Conservation (phyloP, 2,797 vertebrate species). For the Calcarius lapponicus region DNA sequence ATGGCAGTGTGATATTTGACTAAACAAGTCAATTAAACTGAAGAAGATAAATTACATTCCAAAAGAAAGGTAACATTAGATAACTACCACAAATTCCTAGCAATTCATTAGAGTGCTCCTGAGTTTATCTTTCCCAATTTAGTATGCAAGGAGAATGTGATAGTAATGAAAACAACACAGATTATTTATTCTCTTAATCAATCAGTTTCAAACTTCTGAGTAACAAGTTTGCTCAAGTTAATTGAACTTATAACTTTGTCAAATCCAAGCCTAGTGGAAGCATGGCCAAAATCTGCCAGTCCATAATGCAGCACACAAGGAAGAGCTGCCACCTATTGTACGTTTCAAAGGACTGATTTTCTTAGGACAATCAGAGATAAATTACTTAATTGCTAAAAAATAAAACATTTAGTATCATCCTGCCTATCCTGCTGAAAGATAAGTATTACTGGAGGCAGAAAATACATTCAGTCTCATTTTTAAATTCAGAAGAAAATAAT, state of each 20-base stretch:
- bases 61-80: conserved; percentile 39
- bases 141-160: conserved; percentile 24
- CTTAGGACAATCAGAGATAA: neutral
- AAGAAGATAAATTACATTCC: conserved; percentile 52
- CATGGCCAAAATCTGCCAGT: neutral
- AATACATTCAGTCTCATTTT: neutral
- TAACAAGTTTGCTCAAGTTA: conserved; percentile 44
- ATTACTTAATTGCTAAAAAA: neutral
- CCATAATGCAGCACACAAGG: neutral
- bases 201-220: conserved; percentile 52
- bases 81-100: conserved; percentile 19
- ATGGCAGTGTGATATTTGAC: conserved; percentile 39
- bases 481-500: neutral
- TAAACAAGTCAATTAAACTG: conserved; percentile 56
- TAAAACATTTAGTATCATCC: neutral
- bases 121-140: conserved; percentile 45
- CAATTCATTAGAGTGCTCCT: conserved; percentile 35
- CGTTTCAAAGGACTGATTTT: neutral
- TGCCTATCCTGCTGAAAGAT: neutral
- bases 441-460: neutral
- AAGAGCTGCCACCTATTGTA: neutral
- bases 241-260: conserved; percentile 11
- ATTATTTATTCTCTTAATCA: conserved; percentile 59
- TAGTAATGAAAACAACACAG: conserved; percentile 42
- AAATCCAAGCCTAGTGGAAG: neutral